Conservation (phyloP, 2,113 vertebrate species). For the Prolemur simus region DNA sequence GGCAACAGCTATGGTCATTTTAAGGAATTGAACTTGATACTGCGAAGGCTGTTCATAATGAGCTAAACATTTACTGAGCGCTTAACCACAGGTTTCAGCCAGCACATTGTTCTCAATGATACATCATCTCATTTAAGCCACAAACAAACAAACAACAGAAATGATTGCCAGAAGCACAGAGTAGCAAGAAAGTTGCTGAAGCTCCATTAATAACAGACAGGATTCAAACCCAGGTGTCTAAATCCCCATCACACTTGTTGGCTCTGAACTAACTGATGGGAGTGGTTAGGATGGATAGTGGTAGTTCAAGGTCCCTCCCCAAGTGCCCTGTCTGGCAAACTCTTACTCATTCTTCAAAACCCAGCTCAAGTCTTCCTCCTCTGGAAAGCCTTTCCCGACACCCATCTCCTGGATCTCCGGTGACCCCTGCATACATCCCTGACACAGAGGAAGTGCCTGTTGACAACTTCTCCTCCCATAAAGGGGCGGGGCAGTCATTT, state of each 20-base stretch:
- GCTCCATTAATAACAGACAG: not conserved
- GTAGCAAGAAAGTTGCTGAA: not conserved
- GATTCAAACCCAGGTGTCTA: not conserved
- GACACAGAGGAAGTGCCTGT: not conserved
- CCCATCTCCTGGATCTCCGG: not conserved
- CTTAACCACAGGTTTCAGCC: conserved; percentile 1
- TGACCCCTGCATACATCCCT: not conserved
- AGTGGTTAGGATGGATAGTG: not conserved
- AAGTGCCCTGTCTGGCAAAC: not conserved
- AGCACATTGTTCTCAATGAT: not conserved
- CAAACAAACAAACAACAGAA: not conserved
- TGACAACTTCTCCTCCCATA: not conserved
- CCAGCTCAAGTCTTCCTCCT: not conserved
- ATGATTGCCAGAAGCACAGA: not conserved
- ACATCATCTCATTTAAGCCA: not conserved
- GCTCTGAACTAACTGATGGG: not conserved
- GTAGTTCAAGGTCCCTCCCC: not conserved
- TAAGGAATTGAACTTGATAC: not conserved
- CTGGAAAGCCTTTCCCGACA: not conserved
- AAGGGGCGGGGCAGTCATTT: not conserved
- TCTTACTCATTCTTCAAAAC: conserved; percentile 5
- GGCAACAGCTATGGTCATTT: not conserved
- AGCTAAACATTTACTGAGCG: not conserved
- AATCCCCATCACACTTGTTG: not conserved
- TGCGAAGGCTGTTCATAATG: not conserved